A percentile compares a stretch with the other conserved stretches of the same genome.
Conservation (phyloP, 2,888 invertebrate species). For the Corythucha ciliata region DNA sequence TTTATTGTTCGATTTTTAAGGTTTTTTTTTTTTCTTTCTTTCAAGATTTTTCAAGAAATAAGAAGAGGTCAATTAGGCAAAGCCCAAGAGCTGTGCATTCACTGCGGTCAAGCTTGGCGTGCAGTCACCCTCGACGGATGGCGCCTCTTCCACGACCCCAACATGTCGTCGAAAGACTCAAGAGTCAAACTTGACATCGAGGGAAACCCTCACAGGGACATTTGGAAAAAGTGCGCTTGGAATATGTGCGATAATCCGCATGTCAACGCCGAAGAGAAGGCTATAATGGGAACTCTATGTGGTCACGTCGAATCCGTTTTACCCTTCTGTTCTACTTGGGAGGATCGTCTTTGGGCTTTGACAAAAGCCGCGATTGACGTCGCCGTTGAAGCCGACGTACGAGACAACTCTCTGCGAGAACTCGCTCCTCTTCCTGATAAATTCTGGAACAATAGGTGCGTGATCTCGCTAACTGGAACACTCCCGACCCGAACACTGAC, state of each 20-base stretch:
- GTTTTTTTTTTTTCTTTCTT: not conserved
- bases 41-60: slow-evolving; percentile 60
- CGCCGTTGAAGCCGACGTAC: slow-evolving; percentile 69
- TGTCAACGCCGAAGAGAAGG: slow-evolving; percentile 40
- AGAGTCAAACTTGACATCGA: slow-evolving; percentile 50
- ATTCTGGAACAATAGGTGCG: slow-evolving; percentile 54
- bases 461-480: not conserved
- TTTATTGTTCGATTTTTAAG: not conserved
- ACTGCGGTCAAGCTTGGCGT: slow-evolving; percentile 85
- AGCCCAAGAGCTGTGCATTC: slow-evolving; percentile 72
- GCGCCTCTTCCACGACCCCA: slow-evolving; percentile 78
- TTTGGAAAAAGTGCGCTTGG: slow-evolving; percentile 51
- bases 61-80: slow-evolving; percentile 77
- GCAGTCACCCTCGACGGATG: slow-evolving; percentile 86
- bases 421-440: slow-evolving; percentile 53
- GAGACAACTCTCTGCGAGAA: slow-evolving; percentile 46
- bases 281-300: slow-evolving; percentile 56
- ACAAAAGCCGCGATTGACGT: slow-evolving; percentile 72
- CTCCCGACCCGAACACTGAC: too few species aligned
- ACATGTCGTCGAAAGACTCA: slow-evolving; percentile 47
- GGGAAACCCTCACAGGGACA: slow-evolving; percentile 67
- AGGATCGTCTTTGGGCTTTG: slow-evolving; percentile 84
- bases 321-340: slow-evolving; percentile 71
- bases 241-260: slow-evolving; percentile 43
- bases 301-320: slow-evolving; percentile 73